Base-by-base conservation (phyloP, 2,113 vertebrate genomes). In the Bucco capensis region DNA sequence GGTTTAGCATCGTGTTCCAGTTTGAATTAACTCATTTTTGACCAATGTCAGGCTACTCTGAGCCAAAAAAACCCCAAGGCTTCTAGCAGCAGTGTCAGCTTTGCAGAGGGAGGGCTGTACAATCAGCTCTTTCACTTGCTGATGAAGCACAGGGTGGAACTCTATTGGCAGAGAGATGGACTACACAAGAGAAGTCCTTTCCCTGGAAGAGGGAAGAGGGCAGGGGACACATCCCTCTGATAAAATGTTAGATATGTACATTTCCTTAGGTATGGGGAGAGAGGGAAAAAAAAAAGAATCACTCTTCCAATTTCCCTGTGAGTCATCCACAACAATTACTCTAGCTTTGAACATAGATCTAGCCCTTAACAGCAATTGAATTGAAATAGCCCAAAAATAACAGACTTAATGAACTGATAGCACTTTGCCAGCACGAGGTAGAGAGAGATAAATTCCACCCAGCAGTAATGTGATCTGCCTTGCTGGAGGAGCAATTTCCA, bases 81-180 rank as follows among this genome's bases (percentile, higher is more conserved):
- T 83, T 78, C 24, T 47, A 86, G 51, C 24, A 44, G 93, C 71
- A 91, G n/a, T 58, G 73, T 86, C 65, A 78, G 70, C 66, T 90
- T 90, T 61, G 64, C 77, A 38, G 2, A 2, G 46, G 30, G 57
- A 74, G 57, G 76, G 62, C 47, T 89, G 81, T 79, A 92, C 88
- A 94, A 94, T 94, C 90, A 69, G 50, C 76, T 88, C 95, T 92
- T 96, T 93, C 92, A 92, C 86, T 90, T 94, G 91, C 79, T 88
- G 84, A 88, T 88, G 91, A 71, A 81, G 71, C 73, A 13, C 67
- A 46, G 79, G 22, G 73, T 95, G 85, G 76, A 92, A 95, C 50
- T 2, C 9, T 76, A 56, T 44, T 87, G 83, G 60, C 58, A 61
- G 92, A 76, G 42, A 51, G 73, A 51, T 72, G 50, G 30, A n/a